Evolutionary conservation across 2,113 vertebrate genomes (phyloP).

Genomic region (Myrmecophaga tridactyla): DNA sequence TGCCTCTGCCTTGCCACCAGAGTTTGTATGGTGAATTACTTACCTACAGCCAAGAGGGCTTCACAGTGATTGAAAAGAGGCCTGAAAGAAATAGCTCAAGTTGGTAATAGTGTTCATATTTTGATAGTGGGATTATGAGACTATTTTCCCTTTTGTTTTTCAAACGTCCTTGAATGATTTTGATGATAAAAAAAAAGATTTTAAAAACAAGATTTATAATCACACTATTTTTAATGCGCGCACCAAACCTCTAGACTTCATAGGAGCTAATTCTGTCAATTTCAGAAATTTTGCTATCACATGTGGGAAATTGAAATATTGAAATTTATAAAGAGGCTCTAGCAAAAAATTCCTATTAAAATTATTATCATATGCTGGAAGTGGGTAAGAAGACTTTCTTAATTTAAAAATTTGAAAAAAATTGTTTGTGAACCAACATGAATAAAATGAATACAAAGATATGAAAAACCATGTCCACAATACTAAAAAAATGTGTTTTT

Average conservation of each 20-base stretch:
- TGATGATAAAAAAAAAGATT: background rate
- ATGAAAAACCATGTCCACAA: background rate
- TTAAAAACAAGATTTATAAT: background rate
- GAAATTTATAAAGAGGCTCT: background rate
- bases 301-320: background rate
- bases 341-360: conserved; percentile 18
- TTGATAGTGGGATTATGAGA: background rate
- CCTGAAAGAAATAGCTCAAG: background rate
- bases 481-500: background rate
- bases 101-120: background rate
- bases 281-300: background rate
- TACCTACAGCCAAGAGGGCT: background rate
- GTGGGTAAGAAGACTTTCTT: background rate
- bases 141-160: background rate
- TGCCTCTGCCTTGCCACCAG: fast-evolving
- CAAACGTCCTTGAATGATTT: conserved; percentile 1
- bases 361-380: background rate
- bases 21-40: background rate
- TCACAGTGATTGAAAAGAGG: fast-evolving
- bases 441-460: background rate
- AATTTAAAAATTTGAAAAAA: background rate
- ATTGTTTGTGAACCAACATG: background rate
- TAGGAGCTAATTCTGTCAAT: background rate
- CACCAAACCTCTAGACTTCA: background rate
- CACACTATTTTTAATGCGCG: background rate